Base-by-base conservation (phyloP, 2,797 vertebrate genomes). In the Synaphobranchus kaupii region DNA sequence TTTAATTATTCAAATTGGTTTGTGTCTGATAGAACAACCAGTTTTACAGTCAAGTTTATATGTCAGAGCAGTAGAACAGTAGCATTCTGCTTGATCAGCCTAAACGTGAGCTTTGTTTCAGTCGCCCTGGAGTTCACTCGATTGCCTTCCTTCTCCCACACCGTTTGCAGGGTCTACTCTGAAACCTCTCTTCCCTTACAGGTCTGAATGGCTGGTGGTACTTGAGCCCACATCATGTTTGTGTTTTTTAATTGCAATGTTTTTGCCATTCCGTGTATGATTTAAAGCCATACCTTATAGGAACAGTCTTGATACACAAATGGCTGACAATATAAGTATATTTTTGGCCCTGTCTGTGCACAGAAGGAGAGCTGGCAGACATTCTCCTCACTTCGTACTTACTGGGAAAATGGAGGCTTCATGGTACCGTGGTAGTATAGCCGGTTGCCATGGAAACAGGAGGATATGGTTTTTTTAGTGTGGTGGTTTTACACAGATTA, bases 391-490 rank as follows among this genome's bases (percentile, higher is more conserved):
- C 86, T 89, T 87, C 86, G 88, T 88, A 88, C 84, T 50, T 80
- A 80, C 54, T 13, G 86, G 84, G n/a, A 68, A 86, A 86, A 88
- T 80, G 85, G 80, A 90, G 90, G 91, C 92, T 90, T 95, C 60
- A 89, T 88, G 90, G 87, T 86, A 87, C 84, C 85, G 86, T 83
- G 71, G 93, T 92, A 90, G 93, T 93, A 94, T 90, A 90, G 90
- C 91, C 93, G 93, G 96, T 96, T 96, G 91, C 94, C 93, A 96
- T 96, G 94, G 95, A 94, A 96, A 97, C 96, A 94, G 90, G 90
- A 90, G 89, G 91, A 94, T 94, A 92, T 92, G 93, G 92, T 89
- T 93, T 93, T 91, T 87, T 93, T 68, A 80, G 78, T 81, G 88
- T 76, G 15, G 82, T 78, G 58, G 71, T 86, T 87, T 86, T 86